Percentiles rank a stretch among this genome's conserved stretches.
These are phyloP conservation scores for Eubasilissa splendida DNA, from an alignment of 2,888 invertebrate genomes.

Conservation along the genomic window DNA sequence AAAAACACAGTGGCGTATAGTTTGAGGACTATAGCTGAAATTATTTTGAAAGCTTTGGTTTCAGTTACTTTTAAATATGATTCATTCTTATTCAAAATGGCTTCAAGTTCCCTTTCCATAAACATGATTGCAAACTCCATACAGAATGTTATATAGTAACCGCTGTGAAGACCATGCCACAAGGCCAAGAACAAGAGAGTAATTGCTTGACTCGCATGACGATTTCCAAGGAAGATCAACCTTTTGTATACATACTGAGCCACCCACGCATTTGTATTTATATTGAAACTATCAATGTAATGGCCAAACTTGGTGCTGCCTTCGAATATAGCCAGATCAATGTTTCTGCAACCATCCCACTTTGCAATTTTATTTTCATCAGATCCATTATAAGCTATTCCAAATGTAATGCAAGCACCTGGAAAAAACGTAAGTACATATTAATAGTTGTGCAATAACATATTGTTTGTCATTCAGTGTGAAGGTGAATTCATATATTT, in stretches of 20 bases:
- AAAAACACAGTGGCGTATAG: slow-evolving; percentile 85
- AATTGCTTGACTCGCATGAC: slow-evolving; percentile 84
- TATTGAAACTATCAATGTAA: slow-evolving; percentile 94
- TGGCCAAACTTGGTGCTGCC: slow-evolving; percentile 87
- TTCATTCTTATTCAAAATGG: slow-evolving; percentile 71
- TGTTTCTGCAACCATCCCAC: slow-evolving; percentile 95
- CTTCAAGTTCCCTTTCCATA: slow-evolving; percentile 84
- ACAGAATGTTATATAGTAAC: slow-evolving; percentile 94
- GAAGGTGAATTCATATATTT: no score
- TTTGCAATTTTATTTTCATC: slow-evolving; percentile 71
- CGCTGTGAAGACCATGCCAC: slow-evolving; percentile 97
- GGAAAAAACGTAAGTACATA: slow-evolving; percentile 61
- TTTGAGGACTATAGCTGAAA: slow-evolving; percentile 76
- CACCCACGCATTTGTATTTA: slow-evolving; percentile 96
- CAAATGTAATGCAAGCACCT: slow-evolving; percentile 75
- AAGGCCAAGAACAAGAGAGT: slow-evolving; percentile 91
- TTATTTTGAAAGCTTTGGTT: slow-evolving; percentile 64
- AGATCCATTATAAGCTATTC: slow-evolving; percentile 86
- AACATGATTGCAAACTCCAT: slow-evolving; percentile 92
- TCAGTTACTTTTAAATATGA: slow-evolving; percentile 68
- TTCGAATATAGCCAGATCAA: slow-evolving; percentile 87
- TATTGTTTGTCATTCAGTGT: no score
- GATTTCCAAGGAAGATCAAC: slow-evolving; percentile 90
- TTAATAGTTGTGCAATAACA: no score
- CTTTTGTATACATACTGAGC: slow-evolving; percentile 95